phyloP scores from a whole-genome alignment of 2,888 invertebrate genomes.

The Thereva unica region DNA sequence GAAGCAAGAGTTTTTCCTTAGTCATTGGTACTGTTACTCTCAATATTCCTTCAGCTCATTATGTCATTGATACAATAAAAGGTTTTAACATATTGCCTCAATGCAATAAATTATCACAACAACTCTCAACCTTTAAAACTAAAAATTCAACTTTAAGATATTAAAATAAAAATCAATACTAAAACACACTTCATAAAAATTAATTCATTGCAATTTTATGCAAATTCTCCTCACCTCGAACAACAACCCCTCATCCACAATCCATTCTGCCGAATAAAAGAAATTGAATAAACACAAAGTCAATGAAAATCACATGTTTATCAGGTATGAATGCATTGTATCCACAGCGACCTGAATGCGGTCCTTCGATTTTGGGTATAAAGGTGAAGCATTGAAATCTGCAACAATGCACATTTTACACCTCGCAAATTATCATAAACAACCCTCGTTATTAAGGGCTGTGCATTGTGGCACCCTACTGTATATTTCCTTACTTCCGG shows the following conservation, averaged over 20 bases:
- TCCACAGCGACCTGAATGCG: constrained; percentile 1
- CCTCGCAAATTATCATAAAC: constrained; percentile 39
- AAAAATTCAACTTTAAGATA: too few relatives aligned
- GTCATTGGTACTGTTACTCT: too few relatives aligned
- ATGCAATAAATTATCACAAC: too few relatives aligned
- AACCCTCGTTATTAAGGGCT: constrained; percentile 26
- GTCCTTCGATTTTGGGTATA: constrained; percentile 3
- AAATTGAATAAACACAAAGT: neutral
- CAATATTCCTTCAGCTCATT: too few relatives aligned
- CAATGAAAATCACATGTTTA: constrained; percentile 17
- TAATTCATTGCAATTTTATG: constrained; percentile 25
- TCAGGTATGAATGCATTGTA: constrained; percentile 9
- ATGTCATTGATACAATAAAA: too few relatives aligned
- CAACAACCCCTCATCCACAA: neutral
- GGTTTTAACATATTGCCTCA: too few relatives aligned
- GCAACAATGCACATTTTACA: constrained; percentile 39
- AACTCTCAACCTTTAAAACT: too few relatives aligned
- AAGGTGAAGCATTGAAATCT: constrained; percentile 21
- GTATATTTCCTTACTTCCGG: constrained; percentile 6
- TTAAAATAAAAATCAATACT: too few relatives aligned
- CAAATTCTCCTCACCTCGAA: constrained; percentile 8
- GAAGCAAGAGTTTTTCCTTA: too few relatives aligned
- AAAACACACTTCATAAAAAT: too few relatives aligned
- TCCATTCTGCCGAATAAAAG: constrained; percentile 3
- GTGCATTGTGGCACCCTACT: constrained; percentile 3